Base-by-base conservation (phyloP, 2,888 invertebrate species). In the Leptopilina syphax region DNA sequence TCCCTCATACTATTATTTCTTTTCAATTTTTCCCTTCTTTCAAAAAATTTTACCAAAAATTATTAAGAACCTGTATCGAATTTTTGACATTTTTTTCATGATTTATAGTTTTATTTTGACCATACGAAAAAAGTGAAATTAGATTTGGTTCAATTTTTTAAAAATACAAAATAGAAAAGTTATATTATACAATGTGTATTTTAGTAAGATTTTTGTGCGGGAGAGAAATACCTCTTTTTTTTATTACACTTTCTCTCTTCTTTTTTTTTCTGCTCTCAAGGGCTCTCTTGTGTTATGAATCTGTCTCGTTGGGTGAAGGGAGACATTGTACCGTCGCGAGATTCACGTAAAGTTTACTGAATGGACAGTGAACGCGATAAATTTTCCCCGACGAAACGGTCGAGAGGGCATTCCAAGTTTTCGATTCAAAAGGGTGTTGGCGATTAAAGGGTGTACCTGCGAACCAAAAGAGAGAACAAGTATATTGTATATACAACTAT, bases 351-450 rank as follows among this genome's bases (percentile, higher is more conserved):
- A 73, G 27, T 73, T 73, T 73, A 78, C 79, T 84, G 85, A 88
- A 89, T 87, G 87, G 86, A 84, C 84, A 81, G 84, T 86, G 87
- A 89, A 86, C 86, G 88, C 89, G 86, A 90, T 90, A 89, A 90
- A 90, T 90, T 90, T 90, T 86, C 87, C 47, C 47, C 9, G 83
- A 86, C 34, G 34, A 84, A 83, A 83, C 84, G 82, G 77, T 81
- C 80, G 77, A 82, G 80, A 9, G 47, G 84, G 76, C 79, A 77
- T 88, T 87, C 84, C 89, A 90, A 91, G 89, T 90, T 90, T 88
- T 88, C 88, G 88, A 90, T 90, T 90, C 89, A 88, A 89, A 89
- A 89, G 89, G 81, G 82, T 84, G 83, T 83, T 82, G 83, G 82
- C 70, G 70, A 70, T 70, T 47, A 77, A 76, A 77, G 79, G 70